Base-by-base conservation (phyloP, 1,140 invertebrate species). In the Cyphomyrmex costatus region DNA sequence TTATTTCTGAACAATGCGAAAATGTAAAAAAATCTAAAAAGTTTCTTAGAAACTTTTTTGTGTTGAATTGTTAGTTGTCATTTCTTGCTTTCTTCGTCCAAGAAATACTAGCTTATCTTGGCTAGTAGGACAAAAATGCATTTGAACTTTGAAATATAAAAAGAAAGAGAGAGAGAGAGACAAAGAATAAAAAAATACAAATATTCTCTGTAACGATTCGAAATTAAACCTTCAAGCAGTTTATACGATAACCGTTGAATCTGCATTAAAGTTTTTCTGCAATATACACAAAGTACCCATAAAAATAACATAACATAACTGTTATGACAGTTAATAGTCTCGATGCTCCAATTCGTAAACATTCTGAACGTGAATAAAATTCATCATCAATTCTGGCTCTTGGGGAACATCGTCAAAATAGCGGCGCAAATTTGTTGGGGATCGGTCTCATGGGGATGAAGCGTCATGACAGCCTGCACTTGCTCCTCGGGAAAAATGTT, bases 401-500 rank as follows among this genome's bases (percentile, higher is more conserved):
- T 96, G 14, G 96, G 96, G 95, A 97, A 97, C 96, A 97, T 97
- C 30, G 96, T 95, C 76, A 99, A 94, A 87, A 99, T 98, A 79
- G 98, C 97, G 51, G 98, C 97, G 95, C 98, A 99, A 88, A 99
- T 98, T 91, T 97, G 97, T 91, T 98, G 97, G 0, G 98, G 97
- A 94, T 99, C 97, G 1, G 97, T 98, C 93, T 98, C 98, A 46
- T 98, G 97, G 0, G 98, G 98, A 95, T 98, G 97, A 61, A 97
- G 93, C 68, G 97, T 96, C 97, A 99, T 98, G 0, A 97, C 98
- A 42, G 97, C 96, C 33, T 96, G 96, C 0, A 99, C 98, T 93
- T 98, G 97, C 82, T 98, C 97, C 92, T 98, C 97, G 0, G 98
- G 98, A 93, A 99, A 99, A 53, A 99, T 97, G 53, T 97, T 97